Conservation (phyloP, 2,888 invertebrate species). For the Emmelina monodactyla region DNA sequence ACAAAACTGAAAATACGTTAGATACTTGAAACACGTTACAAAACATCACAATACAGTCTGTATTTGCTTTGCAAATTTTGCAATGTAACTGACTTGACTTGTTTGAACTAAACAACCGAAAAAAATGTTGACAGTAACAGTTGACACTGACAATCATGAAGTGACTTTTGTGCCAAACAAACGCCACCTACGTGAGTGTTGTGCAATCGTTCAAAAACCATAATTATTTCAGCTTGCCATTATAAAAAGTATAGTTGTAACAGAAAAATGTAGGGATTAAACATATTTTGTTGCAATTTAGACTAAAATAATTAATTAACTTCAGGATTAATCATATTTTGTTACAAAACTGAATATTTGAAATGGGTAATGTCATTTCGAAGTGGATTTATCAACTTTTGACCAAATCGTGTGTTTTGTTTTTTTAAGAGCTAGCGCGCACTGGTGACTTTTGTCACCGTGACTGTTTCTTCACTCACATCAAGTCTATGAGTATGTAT, state of each 20-base stretch:
- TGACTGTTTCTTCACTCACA: too few species aligned
- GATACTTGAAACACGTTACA: not conserved
- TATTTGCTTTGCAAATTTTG: not conserved
- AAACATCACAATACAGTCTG: constrained; percentile 1
- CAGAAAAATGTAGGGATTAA: constrained; percentile 1
- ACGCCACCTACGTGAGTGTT: constrained; percentile 1
- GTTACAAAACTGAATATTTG: not conserved
- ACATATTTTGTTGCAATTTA: constrained; percentile 1
- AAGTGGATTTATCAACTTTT: not conserved
- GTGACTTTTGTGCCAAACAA: constrained; percentile 1
- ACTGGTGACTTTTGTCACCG: too few species aligned
- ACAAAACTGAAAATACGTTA: constrained; percentile 1
- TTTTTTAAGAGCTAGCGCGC: too few species aligned
- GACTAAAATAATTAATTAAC: not conserved
- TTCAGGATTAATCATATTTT: constrained; percentile 1
- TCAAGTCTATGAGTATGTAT: too few species aligned
- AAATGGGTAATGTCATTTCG: not conserved
- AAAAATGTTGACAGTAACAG: not conserved
- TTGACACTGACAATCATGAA: constrained; percentile 1
- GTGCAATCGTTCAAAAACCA: constrained; percentile 1
- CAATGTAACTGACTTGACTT: not conserved
- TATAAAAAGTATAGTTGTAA: not conserved
- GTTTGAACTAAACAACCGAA: not conserved
- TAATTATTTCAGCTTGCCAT: constrained; percentile 1
- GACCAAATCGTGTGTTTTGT: constrained; percentile 1